Conservation (phyloP, 2,888 invertebrate genomes). For the Caradrina kadenii region DNA sequence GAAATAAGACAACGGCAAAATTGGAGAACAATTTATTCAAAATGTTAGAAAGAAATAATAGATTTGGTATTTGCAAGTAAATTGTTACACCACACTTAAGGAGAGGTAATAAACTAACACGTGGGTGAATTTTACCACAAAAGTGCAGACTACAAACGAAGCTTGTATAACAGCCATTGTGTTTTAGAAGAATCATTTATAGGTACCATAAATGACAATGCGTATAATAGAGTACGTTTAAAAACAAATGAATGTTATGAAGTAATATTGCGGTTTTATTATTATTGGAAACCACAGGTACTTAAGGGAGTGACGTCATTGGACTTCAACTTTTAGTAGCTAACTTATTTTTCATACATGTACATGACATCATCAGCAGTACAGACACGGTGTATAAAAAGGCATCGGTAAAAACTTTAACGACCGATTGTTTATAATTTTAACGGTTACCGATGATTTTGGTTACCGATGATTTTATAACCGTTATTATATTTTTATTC, state of each 20-base stretch:
- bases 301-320: slow-evolving; percentile 45
- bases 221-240: slow-evolving; percentile 35
- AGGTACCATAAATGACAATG: slow-evolving; percentile 47
- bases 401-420: slow-evolving; percentile 48
- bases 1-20: slow-evolving; percentile 56
- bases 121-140: slow-evolving; percentile 24
- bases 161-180: slow-evolving; percentile 50
- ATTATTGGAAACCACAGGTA: slow-evolving; percentile 44
- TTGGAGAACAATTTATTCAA: slow-evolving; percentile 47
- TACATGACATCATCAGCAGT: slow-evolving; percentile 52
- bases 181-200: slow-evolving; percentile 34
- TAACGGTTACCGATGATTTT: slow-evolving; percentile 55
- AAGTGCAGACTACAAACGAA: slow-evolving; percentile 25
- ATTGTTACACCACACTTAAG: slow-evolving; percentile 8
- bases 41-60: slow-evolving; percentile 37
- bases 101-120: slow-evolving; percentile 2
- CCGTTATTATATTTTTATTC: slow-evolving; percentile 43
- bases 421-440: slow-evolving; percentile 49
- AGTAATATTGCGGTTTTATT: slow-evolving; percentile 53
- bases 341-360: slow-evolving; percentile 40
- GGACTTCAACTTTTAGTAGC: slow-evolving; percentile 29
- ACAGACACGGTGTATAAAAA: slow-evolving; percentile 43
- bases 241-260: slow-evolving; percentile 57
- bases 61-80: slow-evolving; percentile 28
- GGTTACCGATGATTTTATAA: slow-evolving; percentile 47